phyloP scores from a whole-genome alignment of 2,113 vertebrate genomes.

The Xyrauchen texanus region DNA sequence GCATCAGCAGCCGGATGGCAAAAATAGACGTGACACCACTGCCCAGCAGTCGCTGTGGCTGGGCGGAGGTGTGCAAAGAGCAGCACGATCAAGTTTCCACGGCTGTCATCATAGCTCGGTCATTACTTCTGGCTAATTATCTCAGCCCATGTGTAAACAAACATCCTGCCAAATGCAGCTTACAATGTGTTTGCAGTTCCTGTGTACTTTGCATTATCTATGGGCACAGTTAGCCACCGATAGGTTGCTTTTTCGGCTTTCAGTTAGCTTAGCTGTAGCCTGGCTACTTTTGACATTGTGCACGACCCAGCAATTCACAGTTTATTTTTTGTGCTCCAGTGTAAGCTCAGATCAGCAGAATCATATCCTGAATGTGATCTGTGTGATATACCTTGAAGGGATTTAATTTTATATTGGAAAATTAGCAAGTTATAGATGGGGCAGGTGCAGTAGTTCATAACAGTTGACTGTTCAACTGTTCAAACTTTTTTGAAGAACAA shows the following conservation, averaged over 20 bases:
- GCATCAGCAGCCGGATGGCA: constrained; percentile 64
- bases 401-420: no score
- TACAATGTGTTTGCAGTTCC: constrained; percentile 64
- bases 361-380: no score
- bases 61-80: constrained; percentile 74
- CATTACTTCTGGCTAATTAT: constrained; percentile 83
- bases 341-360: no score
- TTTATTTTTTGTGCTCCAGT: no score
- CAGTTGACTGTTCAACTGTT: no score
- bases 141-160: constrained; percentile 73
- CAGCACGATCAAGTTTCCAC: constrained; percentile 71
- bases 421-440: no score
- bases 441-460: no score
- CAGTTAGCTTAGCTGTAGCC: background rate
- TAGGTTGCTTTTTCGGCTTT: background rate
- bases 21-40: constrained; percentile 71
- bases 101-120: constrained; percentile 79
- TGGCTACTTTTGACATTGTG: no score
- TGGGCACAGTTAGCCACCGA: background rate
- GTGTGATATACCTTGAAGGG: no score
- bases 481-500: no score
- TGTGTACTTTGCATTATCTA: constrained; percentile 14
- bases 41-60: constrained; percentile 72
- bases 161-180: constrained; percentile 68
- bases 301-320: no score